Evolutionary conservation across 2,113 vertebrate genomes (phyloP).

Genomic region (Mesoclemmys tuberculata): DNA sequence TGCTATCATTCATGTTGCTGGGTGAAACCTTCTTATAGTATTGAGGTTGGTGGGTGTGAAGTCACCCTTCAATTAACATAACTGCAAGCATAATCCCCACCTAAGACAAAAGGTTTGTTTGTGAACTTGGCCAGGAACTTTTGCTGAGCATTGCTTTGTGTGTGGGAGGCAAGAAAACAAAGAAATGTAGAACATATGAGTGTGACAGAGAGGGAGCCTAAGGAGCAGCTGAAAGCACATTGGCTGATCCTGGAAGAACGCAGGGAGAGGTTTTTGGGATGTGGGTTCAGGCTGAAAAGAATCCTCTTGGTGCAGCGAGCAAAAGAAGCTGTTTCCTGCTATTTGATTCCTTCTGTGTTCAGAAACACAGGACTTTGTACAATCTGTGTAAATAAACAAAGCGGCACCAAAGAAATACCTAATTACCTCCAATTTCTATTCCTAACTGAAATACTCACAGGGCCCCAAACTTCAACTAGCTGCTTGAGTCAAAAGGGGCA

Average conservation of each 20-base stretch:
- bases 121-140: neutral
- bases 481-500: too few relatives aligned
- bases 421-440: too few relatives aligned
- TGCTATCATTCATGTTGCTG: rapidly evolving
- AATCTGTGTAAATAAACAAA: too few relatives aligned
- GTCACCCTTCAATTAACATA: neutral
- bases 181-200: neutral
- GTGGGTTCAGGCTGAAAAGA: too few relatives aligned
- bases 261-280: neutral
- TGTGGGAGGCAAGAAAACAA: too few relatives aligned
- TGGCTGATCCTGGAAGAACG: neutral
- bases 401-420: too few relatives aligned
- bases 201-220: neutral
- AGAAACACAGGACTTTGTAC: too few relatives aligned
- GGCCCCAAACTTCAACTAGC: too few relatives aligned
- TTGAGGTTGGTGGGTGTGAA: neutral
- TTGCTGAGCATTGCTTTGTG: neutral
- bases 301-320: too few relatives aligned
- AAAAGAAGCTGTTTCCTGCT: too few relatives aligned
- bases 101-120: neutral
- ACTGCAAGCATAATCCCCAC: neutral
- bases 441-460: too few relatives aligned
- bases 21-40: neutral
- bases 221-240: neutral
- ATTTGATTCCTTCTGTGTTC: too few relatives aligned